Base-by-base conservation (phyloP, 2,888 invertebrate genomes). In the Tricholauxania praeusta region DNA sequence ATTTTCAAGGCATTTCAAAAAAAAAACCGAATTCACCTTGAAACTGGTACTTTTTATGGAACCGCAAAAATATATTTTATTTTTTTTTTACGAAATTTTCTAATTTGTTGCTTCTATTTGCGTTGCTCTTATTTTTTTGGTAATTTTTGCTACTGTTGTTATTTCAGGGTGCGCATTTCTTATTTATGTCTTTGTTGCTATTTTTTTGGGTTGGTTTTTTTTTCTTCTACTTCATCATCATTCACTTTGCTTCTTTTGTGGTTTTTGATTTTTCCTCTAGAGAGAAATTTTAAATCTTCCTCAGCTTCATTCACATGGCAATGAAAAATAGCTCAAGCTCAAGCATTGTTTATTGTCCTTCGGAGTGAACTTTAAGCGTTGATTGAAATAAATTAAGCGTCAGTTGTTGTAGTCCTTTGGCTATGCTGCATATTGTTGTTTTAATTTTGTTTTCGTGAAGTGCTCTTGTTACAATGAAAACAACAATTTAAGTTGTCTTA, bases 281-380 rank as follows among this genome's bases (percentile, higher is more conserved):
- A 60, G 59, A 28, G 7, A 28, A 60, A 60, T 60, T 60, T 28
- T 22, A 60, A 60, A 15, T 28, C 59, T 28, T 53, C 53, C 17
- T 53, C n/a, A 17, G 53, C n/a, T 15, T 28, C 59, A 28, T 28
- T 39, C 10, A 10, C 10, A 10, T 39, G 39, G 10, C 39, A 39
- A 60, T 60, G 59, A 60, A 60, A 60, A 60, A 60, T 60, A 19
- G 59, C 59, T 28, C 28, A 60, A 19, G 59, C 59, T 28, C 59
- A 60, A 28, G 59, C 22, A 28, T 60, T 60, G 22, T 60, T 60
- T 60, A 60, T 60, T 60, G 28, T 60, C 28, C 59, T 15, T 19
- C 32, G 59, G 59, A 60, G 59, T 60, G 28, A 60, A 60, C 15
- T 15, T 60, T 28, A 28, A 60, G 59, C 28, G 59, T 60, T 60